Percentiles rank a stretch among this genome's conserved stretches.
These are phyloP conservation scores for Myopa tessellatipennis DNA, from an alignment of 2,888 invertebrate species.

Conservation along the genomic window DNA sequence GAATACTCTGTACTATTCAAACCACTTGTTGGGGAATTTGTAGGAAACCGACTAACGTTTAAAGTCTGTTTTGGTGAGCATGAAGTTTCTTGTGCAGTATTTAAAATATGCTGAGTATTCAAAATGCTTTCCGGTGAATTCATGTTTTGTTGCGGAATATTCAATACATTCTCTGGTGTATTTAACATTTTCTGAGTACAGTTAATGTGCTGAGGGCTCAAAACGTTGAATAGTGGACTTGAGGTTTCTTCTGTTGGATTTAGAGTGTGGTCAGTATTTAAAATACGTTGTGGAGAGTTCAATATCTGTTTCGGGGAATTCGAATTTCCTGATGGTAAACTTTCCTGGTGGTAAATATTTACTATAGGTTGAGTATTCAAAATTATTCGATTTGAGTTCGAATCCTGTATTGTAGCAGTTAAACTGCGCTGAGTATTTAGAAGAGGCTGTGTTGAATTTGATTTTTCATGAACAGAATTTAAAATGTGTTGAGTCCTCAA, in stretches of 20 bases:
- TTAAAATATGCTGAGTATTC: conserved; percentile 8
- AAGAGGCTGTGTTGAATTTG: neutral
- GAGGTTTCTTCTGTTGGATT: neutral
- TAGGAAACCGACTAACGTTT: neutral
- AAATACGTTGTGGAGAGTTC: neutral
- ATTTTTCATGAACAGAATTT: neutral
- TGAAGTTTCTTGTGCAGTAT: neutral
- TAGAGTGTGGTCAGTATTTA: neutral
- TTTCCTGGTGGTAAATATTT: neutral
- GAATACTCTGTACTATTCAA: neutral
- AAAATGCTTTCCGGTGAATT: neutral
- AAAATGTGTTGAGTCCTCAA: neutral
- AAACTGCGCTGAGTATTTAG: neutral
- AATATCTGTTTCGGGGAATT: too few species aligned
- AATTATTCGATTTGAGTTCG: neutral
- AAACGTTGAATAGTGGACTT: neutral
- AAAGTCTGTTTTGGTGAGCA: neutral
- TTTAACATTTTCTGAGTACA: neutral
- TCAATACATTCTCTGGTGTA: neutral
- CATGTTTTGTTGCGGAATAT: neutral
- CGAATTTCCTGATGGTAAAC: too few species aligned
- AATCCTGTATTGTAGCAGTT: neutral
- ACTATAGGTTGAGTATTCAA: neutral
- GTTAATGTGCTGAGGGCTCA: neutral
- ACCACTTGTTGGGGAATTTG: neutral